phyloP scores from a whole-genome alignment of 1,140 invertebrate genomes.

The Drosophila lacteicornis region DNA sequence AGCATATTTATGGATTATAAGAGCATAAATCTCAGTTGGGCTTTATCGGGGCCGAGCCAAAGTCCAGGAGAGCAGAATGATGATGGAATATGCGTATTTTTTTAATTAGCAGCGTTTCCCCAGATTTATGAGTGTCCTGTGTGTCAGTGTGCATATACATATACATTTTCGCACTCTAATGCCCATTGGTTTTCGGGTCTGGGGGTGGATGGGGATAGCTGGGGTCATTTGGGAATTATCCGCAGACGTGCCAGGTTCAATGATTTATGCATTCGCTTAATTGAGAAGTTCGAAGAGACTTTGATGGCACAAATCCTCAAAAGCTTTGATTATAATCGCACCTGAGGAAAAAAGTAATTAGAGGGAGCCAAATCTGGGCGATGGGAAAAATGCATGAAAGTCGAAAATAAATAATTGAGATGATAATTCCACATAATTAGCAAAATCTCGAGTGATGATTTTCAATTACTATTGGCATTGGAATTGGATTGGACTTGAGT shows the following conservation, averaged over 20 bases:
- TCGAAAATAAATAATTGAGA: constrained; percentile 83
- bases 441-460: constrained; percentile 82
- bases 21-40: constrained; percentile 77
- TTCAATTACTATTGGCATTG: constrained; percentile 74
- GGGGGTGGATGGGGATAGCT: not conserved
- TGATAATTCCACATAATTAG: constrained; percentile 83
- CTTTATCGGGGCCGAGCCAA: constrained; percentile 54
- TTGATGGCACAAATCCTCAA: constrained; percentile 77
- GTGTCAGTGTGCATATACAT: constrained; percentile 21
- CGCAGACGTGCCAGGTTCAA: constrained; percentile 70
- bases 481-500: constrained; percentile 33
- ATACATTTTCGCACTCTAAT: constrained; percentile 72
- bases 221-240: constrained; percentile 77
- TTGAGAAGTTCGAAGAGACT: constrained; percentile 82
- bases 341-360: constrained; percentile 77
- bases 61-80: constrained; percentile 66
- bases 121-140: constrained; percentile 80
- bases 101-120: constrained; percentile 77
- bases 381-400: constrained; percentile 68
- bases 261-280: constrained; percentile 84
- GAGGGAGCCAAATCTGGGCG: constrained; percentile 30
- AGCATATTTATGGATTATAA: constrained; percentile 84
- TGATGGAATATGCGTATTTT: constrained; percentile 84
- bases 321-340: constrained; percentile 81
- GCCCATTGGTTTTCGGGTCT: constrained; percentile 38